Percentiles rank a stretch among this genome's conserved stretches.
Evolutionary conservation across 2,113 vertebrate genomes (phyloP).

Genomic region (Urocolius indicus): DNA sequence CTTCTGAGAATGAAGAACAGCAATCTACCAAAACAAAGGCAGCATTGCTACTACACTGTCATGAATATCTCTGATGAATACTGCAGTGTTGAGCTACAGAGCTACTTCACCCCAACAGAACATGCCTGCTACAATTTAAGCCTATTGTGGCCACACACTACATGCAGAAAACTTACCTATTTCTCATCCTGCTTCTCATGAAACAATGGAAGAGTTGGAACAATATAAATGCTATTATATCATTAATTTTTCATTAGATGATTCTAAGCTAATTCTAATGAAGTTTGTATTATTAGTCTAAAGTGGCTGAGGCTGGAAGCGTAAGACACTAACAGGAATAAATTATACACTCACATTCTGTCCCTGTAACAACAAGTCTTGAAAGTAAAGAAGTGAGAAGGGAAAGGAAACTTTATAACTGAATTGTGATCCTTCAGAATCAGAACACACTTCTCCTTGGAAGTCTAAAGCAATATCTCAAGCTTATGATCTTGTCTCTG

Average conservation of each 20-base stretch:
- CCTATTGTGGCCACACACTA: background rate
- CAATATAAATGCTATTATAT: background rate
- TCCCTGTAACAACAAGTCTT: background rate
- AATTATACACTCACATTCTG: background rate
- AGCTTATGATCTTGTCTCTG: background rate
- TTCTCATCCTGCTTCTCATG: background rate
- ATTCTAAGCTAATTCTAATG: conserved; percentile 22
- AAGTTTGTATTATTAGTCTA: background rate
- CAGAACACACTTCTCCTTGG: background rate
- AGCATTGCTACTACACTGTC: background rate
- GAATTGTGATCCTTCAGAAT: background rate
- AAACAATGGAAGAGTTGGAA: background rate
- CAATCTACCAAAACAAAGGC: conserved; percentile 36
- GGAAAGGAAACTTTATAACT: background rate
- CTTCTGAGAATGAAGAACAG: background rate
- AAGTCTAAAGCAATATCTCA: background rate
- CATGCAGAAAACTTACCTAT: background rate
- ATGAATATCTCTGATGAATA: conserved; percentile 4
- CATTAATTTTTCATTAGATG: conserved; percentile 2
- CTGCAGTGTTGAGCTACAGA: background rate
- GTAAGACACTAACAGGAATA: background rate
- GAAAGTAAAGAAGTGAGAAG: background rate
- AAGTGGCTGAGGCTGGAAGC: background rate
- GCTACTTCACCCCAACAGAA: background rate
- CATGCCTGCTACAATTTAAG: background rate